Percentiles rank a stretch among this genome's conserved stretches.
These are phyloP conservation scores for Zaprionus obscuricornis DNA, from an alignment of 2,888 invertebrate species.

Conservation along the genomic window DNA sequence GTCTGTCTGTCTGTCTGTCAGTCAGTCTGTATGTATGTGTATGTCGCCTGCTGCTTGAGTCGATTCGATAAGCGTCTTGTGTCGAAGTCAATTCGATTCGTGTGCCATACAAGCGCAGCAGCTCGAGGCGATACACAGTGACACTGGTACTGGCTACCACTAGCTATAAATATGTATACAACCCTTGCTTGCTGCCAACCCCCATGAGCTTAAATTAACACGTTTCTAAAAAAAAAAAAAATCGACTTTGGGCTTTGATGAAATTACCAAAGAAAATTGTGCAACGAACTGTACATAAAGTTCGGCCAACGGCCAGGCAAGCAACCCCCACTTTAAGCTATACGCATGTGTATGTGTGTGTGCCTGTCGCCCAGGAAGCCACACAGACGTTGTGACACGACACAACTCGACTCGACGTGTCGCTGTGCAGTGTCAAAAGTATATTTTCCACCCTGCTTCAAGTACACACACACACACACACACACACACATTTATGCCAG, in stretches of 20 bases:
- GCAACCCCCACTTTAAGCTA: slow-evolving; percentile 35
- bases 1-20: not conserved
- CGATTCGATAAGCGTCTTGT: too few species aligned
- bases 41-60: too few species aligned
- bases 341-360: not conserved
- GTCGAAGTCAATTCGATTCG: slow-evolving; percentile 1
- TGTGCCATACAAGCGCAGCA: slow-evolving; percentile 22
- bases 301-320: slow-evolving; percentile 24
- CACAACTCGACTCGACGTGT: too few species aligned
- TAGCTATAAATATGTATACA: not conserved
- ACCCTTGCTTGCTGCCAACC: too few species aligned
- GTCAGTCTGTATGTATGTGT: too few species aligned
- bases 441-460: slow-evolving; percentile 34
- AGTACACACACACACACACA: not conserved
- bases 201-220: slow-evolving; percentile 40
- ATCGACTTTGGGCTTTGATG: slow-evolving; percentile 54
- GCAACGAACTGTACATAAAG: slow-evolving; percentile 45
- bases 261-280: slow-evolving; percentile 51
- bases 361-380: slow-evolving; percentile 41
- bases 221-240: slow-evolving; percentile 16
- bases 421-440: too few species aligned
- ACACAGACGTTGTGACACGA: slow-evolving; percentile 34
- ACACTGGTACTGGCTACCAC: too few species aligned
- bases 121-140: too few species aligned
- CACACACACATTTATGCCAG: not conserved